Base-by-base conservation (phyloP, 2,797 vertebrate genomes). In the Iguana delicatissima region DNA sequence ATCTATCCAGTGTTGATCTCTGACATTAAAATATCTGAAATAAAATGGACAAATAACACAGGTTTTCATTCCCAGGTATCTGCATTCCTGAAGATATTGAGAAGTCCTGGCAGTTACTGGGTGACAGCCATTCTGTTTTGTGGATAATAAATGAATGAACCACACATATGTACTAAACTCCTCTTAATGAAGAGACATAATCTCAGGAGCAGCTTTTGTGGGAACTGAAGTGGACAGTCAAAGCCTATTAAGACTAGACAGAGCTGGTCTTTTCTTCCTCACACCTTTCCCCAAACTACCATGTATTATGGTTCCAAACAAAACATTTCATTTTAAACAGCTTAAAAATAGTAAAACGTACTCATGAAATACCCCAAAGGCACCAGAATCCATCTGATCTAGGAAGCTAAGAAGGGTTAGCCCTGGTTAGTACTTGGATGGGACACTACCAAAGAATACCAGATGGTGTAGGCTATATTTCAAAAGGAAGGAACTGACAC, bases 131-230 rank as follows among this genome's bases (percentile, higher is more conserved):
- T 52, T 42, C 29, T 59, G 32, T 22, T 84, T 85, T 80, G 55
- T 85, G 77, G 35, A 77, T 69, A 82, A 69, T 22, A 32, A 77
- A 83, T 52, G 16, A 83, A 86, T 73, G 32, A 83, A 46, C 46
- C 35, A 79, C 50, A 82, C 8, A 9, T 2, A 6, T 46, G 42
- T 29, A 24, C 29, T 20, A 22, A 55, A 14, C 73, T 18, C 38
- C 35, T 32, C 55, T 26, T 32, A 55, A 91, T n/a, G 88, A n/a
- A 42, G 14, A 83, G 80, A 46, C 14, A 20, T 16, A 32, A 81
- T 32, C 32, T 20, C 10, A 81, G 55, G 80, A 55, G 35, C 57
- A 82, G 57, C 32, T 82, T 59, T 62, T 55, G 80, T 22, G 57
- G 12, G 46, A 79, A 35, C 35, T 38, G 35, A 82, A 7, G 1